phyloP scores from a whole-genome alignment of 1,140 invertebrate species.

The Drosophila auraria region DNA sequence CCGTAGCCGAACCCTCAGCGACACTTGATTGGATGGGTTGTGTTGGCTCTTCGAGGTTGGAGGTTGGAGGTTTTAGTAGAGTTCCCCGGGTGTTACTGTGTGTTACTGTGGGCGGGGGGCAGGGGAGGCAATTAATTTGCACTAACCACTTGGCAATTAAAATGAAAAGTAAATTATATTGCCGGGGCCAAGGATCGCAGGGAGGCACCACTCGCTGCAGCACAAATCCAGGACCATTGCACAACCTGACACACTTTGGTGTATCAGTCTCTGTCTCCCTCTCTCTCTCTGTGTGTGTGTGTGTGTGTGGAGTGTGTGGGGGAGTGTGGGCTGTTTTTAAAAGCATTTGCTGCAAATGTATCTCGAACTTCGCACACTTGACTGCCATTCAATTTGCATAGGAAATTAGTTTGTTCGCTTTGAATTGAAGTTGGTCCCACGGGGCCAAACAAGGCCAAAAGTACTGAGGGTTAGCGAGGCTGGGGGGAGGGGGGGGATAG shows the following conservation, averaged over 20 bases:
- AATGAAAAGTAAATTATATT: constrained; percentile 80
- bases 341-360: constrained; percentile 82
- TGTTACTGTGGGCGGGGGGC: neutral
- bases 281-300: neutral
- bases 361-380: constrained; percentile 82
- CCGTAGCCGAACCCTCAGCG: constrained; percentile 24
- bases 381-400: constrained; percentile 83
- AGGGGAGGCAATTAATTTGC: constrained; percentile 74
- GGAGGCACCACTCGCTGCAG: constrained; percentile 1
- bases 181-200: constrained; percentile 20
- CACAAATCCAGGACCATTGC: constrained; percentile 41
- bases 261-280: neutral
- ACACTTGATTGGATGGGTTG: constrained; percentile 34
- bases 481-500: neutral
- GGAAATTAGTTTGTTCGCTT: constrained; percentile 83
- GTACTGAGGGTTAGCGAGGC: constrained; percentile 33
- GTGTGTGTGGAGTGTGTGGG: neutral
- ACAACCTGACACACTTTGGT: constrained; percentile 36
- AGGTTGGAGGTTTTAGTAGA: neutral
- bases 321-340: constrained; percentile 66
- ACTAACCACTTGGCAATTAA: constrained; percentile 79
- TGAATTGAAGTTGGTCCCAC: constrained; percentile 83
- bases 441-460: constrained; percentile 79
- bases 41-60: constrained; percentile 6
- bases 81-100: neutral